Percentiles rank a stretch among this genome's conserved stretches.
phyloP scores from a whole-genome alignment of 2,113 vertebrate genomes.

The Callocephalon fimbriatum region DNA sequence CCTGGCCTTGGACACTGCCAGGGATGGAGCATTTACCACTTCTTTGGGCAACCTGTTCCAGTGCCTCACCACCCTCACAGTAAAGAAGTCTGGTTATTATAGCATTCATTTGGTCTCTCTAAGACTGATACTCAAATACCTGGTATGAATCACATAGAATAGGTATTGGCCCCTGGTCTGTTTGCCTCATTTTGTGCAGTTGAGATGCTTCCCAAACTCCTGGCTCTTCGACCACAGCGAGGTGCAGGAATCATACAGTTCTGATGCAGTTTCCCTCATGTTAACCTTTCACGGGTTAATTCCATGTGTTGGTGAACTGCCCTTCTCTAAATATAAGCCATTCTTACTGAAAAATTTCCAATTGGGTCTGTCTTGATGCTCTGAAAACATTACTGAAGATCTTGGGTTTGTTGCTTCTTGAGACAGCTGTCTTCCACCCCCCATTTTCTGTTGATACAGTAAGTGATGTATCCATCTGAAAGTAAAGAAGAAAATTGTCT shows the following conservation, averaged over 20 bases:
- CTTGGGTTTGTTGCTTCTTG: background rate
- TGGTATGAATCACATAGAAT: background rate
- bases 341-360: background rate
- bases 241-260: background rate
- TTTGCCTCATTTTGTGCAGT: background rate
- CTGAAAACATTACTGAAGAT: background rate
- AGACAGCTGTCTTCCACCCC: background rate
- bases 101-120: background rate
- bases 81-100: background rate
- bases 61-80: background rate
- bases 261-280: background rate
- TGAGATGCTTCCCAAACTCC: background rate
- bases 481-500: background rate
- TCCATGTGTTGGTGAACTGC: background rate
- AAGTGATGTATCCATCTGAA: background rate
- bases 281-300: background rate
- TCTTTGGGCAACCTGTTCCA: background rate
- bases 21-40: background rate
- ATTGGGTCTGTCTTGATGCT: background rate
- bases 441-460: background rate
- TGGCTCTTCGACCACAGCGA: accelerated
- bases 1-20: too few species aligned
- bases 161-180: background rate
- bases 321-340: background rate
- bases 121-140: background rate